Evolutionary conservation across 1,140 invertebrate species (phyloP).

Genomic region (Drosophila simulans): DNA sequence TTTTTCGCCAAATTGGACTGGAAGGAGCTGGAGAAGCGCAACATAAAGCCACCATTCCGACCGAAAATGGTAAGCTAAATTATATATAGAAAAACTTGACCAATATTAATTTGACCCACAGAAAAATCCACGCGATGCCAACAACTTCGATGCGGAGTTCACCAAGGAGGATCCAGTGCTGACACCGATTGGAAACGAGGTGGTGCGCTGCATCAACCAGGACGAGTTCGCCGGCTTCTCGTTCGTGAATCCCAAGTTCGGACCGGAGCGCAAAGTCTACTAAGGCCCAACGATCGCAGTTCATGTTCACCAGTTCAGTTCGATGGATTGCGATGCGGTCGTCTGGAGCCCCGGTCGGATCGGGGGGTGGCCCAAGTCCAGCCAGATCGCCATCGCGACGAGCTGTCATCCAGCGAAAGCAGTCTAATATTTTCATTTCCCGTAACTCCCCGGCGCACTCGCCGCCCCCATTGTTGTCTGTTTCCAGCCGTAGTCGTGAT

Average conservation of each 20-base stretch:
- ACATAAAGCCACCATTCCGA: conserved; percentile 98
- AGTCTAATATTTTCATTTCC: conserved; percentile 50
- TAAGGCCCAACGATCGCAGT: conserved; percentile 51
- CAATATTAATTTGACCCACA: conserved; percentile 85
- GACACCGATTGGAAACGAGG: conserved; percentile 96
- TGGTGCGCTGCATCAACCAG: conserved; percentile 96
- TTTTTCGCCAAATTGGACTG: conserved; percentile 99
- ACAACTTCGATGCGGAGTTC: conserved; percentile 99
- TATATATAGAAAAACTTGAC: not conserved
- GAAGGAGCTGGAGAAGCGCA: conserved; percentile 95
- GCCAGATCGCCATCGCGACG: conserved; percentile 27
- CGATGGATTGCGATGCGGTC: conserved; percentile 7
- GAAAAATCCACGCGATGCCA: conserved; percentile 98
- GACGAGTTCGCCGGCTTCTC: conserved; percentile 99
- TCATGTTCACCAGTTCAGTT: conserved; percentile 28
- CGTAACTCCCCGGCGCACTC: conserved; percentile 9
- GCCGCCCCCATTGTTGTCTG: conserved; percentile 70
- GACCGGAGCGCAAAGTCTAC: conserved; percentile 87
- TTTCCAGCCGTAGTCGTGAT: conserved; percentile 58
- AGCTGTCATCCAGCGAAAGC: conserved; percentile 49
- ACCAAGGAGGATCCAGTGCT: conserved; percentile 98
- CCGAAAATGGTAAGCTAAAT: conserved; percentile 95
- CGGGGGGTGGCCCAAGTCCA: conserved; percentile 15
- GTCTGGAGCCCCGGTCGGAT: conserved; percentile 13
- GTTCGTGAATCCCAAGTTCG: conserved; percentile 97